These are phyloP conservation scores for Arctocebus calabarensis DNA, from an alignment of 2,797 vertebrate genomes.

Conservation along the genomic window DNA sequence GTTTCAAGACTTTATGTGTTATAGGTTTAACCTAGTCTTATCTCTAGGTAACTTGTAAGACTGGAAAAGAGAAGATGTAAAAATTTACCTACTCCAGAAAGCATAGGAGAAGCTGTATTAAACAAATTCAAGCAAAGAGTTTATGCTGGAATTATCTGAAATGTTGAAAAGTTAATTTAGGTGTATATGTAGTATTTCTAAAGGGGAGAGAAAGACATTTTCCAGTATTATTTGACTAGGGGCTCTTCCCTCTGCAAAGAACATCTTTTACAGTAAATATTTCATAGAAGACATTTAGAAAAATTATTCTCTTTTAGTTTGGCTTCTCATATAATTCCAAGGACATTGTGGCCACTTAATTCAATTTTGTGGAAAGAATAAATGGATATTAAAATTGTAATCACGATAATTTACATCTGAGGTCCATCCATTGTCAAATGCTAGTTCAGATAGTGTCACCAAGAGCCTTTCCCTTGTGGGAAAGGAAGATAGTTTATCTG, in stretches of 20 bases:
- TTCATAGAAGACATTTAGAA: conserved; percentile 34
- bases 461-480: not conserved
- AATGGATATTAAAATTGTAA: conserved; percentile 56
- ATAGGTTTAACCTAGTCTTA: not conserved
- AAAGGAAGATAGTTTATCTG: conserved; percentile 58
- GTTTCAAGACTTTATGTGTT: not conserved
- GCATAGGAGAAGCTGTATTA: not conserved
- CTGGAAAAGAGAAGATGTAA: not conserved
- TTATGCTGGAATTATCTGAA: not conserved
- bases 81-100: not conserved
- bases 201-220: not conserved
- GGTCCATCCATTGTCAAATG: conserved; percentile 37
- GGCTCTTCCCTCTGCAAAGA: not conserved
- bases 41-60: not conserved
- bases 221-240: conserved; percentile 11
- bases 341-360: conserved; percentile 7
- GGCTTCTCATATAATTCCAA: not conserved
- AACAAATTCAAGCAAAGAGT: not conserved
- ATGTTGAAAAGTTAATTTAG: not conserved
- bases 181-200: not conserved
- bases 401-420: conserved; percentile 43
- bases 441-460: not conserved
- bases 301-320: conserved; percentile 24
- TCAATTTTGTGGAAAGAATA: conserved; percentile 31
- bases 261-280: not conserved